phyloP scores from a whole-genome alignment of 2,797 vertebrate species.

The Gymnothorax reevesii region DNA sequence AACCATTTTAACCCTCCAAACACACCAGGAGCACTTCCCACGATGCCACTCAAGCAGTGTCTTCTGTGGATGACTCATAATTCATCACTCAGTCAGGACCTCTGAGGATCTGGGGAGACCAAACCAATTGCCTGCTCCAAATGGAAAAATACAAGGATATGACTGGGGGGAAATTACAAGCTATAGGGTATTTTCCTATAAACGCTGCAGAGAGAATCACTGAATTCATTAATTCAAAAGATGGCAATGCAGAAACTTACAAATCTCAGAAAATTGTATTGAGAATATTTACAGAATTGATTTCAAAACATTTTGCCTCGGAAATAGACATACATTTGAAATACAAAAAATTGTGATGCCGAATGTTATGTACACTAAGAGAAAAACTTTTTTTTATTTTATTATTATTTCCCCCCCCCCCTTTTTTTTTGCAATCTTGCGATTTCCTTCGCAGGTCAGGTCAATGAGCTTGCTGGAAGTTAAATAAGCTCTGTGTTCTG shows the following conservation, averaged over 20 bases:
- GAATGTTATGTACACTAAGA: background rate
- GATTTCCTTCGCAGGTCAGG: background rate
- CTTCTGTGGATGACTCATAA: constrained; percentile 25
- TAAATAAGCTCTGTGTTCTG: background rate
- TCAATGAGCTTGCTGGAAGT: background rate
- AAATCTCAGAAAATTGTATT: background rate
- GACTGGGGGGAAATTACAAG: background rate
- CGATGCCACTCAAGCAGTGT: constrained; percentile 26
- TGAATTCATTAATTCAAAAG: background rate
- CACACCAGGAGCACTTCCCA: constrained; percentile 37
- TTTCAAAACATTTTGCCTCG: background rate
- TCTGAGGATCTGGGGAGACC: constrained; percentile 26
- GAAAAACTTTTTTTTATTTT: background rate
- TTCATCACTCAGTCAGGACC: constrained; percentile 23
- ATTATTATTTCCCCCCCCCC: too few species aligned
- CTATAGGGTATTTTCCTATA: background rate
- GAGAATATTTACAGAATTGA: background rate
- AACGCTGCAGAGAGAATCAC: background rate
- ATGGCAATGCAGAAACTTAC: background rate
- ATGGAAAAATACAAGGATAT: background rate
- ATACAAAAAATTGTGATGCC: background rate
- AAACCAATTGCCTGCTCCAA: constrained; percentile 26
- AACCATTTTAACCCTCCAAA: constrained; percentile 15
- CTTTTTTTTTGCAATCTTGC: background rate
- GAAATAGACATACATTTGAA: background rate